These are phyloP conservation scores for Isaurus tuberculatus DNA, from an alignment of 92 coral and sea anemone genomes.

Conservation along the genomic window DNA sequence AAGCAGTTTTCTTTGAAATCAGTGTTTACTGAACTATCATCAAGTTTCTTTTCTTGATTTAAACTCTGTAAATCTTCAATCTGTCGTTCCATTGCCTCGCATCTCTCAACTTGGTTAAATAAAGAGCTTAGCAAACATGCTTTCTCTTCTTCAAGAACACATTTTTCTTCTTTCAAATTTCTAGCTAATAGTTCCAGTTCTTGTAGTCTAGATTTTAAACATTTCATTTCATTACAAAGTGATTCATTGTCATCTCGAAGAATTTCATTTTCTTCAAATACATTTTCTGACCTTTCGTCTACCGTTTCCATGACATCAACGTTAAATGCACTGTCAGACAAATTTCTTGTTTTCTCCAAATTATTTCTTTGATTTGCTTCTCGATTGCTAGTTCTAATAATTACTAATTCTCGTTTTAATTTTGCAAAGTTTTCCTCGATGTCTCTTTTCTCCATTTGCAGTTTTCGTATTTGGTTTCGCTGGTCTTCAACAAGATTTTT, in stretches of 20 bases:
- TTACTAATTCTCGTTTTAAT: slow-evolving; percentile 82
- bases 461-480: slow-evolving; percentile 84
- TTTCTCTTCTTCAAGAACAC: slow-evolving; percentile 81
- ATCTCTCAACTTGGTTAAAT: slow-evolving; percentile 90
- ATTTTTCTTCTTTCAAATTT: slow-evolving; percentile 74
- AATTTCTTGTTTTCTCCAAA: slow-evolving; percentile 39
- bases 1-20: slow-evolving; percentile 46
- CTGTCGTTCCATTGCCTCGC: slow-evolving; percentile 90
- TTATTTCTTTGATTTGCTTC: slow-evolving; percentile 50
- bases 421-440: slow-evolving; percentile 82
- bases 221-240: slow-evolving; percentile 66
- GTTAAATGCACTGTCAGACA: slow-evolving; percentile 18
- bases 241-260: slow-evolving; percentile 71
- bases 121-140: slow-evolving; percentile 86
- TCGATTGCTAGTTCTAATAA: slow-evolving; percentile 64
- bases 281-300: slow-evolving; percentile 55
- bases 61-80: slow-evolving; percentile 65
- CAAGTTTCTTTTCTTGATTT: slow-evolving; percentile 27
- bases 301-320: slow-evolving; percentile 36
- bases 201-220: slow-evolving; percentile 64
- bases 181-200: slow-evolving; percentile 76
- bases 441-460: slow-evolving; percentile 90
- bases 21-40: not conserved
- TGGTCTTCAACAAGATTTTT: slow-evolving; percentile 92
- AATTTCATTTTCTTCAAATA: slow-evolving; percentile 52